Evolutionary conservation across 2,888 invertebrate genomes (phyloP).

Genomic region (Drosophila mayaguana): DNA sequence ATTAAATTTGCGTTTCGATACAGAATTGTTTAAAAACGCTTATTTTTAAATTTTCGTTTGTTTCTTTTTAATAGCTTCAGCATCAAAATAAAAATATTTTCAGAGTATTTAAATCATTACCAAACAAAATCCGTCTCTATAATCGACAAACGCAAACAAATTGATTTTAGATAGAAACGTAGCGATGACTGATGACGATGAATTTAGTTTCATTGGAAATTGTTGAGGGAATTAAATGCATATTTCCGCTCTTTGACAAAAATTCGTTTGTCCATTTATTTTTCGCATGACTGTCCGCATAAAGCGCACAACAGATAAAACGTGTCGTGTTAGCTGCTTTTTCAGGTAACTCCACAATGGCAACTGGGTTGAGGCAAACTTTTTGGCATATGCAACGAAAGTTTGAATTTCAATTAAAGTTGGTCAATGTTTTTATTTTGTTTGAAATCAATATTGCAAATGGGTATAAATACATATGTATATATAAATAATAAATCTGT

Average conservation of each 20-base stretch:
- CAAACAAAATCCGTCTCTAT: neutral
- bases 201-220: neutral
- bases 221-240: constrained; percentile 14
- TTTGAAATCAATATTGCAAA: constrained; percentile 6
- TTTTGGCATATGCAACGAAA: constrained; percentile 6
- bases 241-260: constrained; percentile 17
- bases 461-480: neutral
- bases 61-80: too few species aligned
- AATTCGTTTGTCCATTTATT: neutral
- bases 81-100: neutral
- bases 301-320: constrained; percentile 8
- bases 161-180: constrained; percentile 6
- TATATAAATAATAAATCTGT: neutral
- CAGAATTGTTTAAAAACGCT: neutral
- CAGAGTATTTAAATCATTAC: neutral
- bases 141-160: neutral
- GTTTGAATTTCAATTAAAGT: constrained; percentile 7
- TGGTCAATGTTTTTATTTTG: constrained; percentile 5
- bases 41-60: too few species aligned
- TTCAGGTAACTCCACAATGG: neutral
- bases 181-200: neutral
- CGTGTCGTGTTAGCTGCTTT: constrained; percentile 1
- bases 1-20: neutral
- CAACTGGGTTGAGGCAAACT: neutral
- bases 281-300: neutral